Evolutionary conservation across 1,140 invertebrate genomes (phyloP).

Genomic region (Oedothorax gibbosus): DNA sequence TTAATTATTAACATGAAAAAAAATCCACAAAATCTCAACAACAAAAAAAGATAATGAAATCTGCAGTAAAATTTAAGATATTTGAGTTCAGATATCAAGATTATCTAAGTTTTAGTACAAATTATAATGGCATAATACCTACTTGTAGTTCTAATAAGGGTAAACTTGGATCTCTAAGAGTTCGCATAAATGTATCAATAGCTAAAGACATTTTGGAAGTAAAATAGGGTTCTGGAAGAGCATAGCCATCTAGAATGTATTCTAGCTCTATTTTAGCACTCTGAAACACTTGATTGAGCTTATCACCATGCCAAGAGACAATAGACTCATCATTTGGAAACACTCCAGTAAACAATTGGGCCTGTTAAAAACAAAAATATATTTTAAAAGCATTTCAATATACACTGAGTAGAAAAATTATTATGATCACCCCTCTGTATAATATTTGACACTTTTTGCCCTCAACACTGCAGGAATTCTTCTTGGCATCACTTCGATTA

Average conservation of each 20-base stretch:
- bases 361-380: constrained; percentile 53
- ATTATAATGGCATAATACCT: constrained; percentile 7
- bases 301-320: constrained; percentile 75
- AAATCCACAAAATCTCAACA: too few relatives aligned
- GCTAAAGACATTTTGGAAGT: constrained; percentile 82
- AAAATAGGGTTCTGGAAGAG: constrained; percentile 94
- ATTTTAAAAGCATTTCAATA: too few relatives aligned
- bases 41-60: too few relatives aligned
- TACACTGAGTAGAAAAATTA: too few relatives aligned
- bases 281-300: constrained; percentile 91
- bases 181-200: constrained; percentile 94
- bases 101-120: too few relatives aligned
- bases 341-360: constrained; percentile 63
- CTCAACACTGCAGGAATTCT: too few relatives aligned
- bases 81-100: too few relatives aligned
- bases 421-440: too few relatives aligned
- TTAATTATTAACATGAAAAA: too few relatives aligned
- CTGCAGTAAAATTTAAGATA: too few relatives aligned
- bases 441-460: too few relatives aligned
- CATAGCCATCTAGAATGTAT: constrained; percentile 79
- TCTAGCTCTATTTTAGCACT: constrained; percentile 68
- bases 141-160: constrained; percentile 92
- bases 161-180: constrained; percentile 90
- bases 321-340: constrained; percentile 61
- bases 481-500: too few relatives aligned